phyloP scores from a whole-genome alignment of 2,113 vertebrate species.

The Burhinus bistriatus region DNA sequence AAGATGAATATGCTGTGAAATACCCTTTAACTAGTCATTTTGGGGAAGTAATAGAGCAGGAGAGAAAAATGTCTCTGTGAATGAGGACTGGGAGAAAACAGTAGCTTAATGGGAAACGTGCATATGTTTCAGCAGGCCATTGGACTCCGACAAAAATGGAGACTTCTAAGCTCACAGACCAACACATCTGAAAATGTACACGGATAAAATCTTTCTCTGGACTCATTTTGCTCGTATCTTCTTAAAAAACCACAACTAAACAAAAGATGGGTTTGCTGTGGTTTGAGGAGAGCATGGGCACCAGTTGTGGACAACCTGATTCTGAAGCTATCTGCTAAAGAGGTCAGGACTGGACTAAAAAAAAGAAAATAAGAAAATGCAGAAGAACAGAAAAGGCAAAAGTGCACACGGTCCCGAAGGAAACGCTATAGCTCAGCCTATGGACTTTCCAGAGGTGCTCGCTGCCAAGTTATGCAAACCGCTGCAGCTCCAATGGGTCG shows the following conservation, averaged over 20 bases:
- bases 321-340: neutral
- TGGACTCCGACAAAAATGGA: neutral
- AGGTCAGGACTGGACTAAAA: neutral
- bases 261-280: neutral
- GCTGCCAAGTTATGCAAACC: neutral
- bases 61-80: constrained; percentile 23
- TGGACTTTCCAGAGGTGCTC: neutral
- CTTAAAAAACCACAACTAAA: neutral
- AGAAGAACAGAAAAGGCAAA: neutral
- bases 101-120: neutral
- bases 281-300: neutral
- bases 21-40: constrained; percentile 16
- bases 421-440: neutral
- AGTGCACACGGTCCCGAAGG: neutral
- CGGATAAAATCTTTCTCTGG: neutral
- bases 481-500: rapidly evolving
- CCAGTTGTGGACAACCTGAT: neutral
- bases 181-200: neutral
- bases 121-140: neutral
- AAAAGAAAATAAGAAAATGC: neutral
- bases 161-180: neutral
- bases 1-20: constrained; percentile 47
- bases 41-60: constrained; percentile 2
- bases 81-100: neutral
- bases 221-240: neutral